Percentiles rank a stretch among this genome's conserved stretches.
These are phyloP conservation scores for Rhinopomastus cyanomelas DNA, from an alignment of 2,113 vertebrate species.

Conservation along the genomic window DNA sequence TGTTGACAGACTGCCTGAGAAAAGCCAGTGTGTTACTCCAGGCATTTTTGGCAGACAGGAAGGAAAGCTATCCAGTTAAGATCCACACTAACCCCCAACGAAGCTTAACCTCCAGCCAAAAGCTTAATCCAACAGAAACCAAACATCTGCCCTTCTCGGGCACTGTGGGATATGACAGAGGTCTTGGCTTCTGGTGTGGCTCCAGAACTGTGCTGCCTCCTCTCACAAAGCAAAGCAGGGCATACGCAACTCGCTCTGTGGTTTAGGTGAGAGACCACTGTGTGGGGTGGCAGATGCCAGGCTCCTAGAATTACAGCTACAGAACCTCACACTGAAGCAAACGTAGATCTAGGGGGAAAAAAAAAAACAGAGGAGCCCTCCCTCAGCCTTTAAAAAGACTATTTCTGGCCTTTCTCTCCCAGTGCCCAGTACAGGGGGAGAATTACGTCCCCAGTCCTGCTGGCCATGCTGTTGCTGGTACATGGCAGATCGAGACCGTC, in stretches of 20 bases:
- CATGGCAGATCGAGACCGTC: conserved; percentile 20
- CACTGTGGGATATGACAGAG: not conserved
- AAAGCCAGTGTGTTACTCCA: not conserved
- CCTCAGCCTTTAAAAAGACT: conserved; percentile 6
- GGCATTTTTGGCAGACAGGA: conserved; percentile 21
- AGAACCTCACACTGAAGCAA: not conserved
- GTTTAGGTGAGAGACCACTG: not conserved
- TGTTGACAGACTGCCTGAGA: not conserved
- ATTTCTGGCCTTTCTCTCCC: conserved; percentile 8
- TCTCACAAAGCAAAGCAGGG: not conserved
- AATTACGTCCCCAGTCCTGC: too few species aligned
- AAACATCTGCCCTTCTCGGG: not conserved
- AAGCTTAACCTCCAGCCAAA: conserved; percentile 39
- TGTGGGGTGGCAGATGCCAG: not conserved
- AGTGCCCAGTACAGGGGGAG: too few species aligned
- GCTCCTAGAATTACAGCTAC: not conserved
- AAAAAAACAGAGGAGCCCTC: not conserved
- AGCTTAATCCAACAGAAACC: conserved; percentile 47
- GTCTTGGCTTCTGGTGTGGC: not conserved
- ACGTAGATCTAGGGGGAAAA: not conserved
- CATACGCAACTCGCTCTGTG: not conserved
- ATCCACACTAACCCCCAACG: conserved; percentile 45
- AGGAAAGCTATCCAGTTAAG: conserved; percentile 15
- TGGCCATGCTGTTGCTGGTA: too few species aligned
- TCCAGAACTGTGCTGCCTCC: not conserved